Evolutionary conservation across 2,888 invertebrate species (phyloP), one percentile per base, ranked within the genome.

Genomic region (Lacanobia oleracea): DNA sequence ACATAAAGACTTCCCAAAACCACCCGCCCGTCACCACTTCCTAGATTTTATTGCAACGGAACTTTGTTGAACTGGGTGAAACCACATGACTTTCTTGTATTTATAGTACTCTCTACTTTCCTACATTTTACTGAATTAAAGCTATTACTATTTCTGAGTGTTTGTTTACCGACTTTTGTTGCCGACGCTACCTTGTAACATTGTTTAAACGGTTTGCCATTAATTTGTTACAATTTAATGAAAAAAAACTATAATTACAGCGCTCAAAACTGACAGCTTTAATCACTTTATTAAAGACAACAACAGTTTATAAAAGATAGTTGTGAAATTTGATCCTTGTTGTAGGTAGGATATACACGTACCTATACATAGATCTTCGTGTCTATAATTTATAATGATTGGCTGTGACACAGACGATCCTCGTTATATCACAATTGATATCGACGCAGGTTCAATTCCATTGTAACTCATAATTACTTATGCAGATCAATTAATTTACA

Each of bases 361-460:
- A 27, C 27, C 27, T 27, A 27, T 3, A 27, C 3, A 27, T 27
- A 27, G 27, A 27, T 68, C 56, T 77, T 79, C 81, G 84, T 83
- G 82, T 16, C 9, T 53, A 64, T 83, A 83, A 82, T 82, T 69
- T 27, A 61, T 50, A 21, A 16, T 80, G 60, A 80, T 81, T 80
- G 61, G 18, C 62, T 71, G 57, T 53, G 67, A 71, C 72, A 63
- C 60, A 33, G 71, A 33, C 54, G n/a, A 53, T 33, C 33, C 27
- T 21, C 10, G 45, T 64, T 64, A 33, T 57, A 61, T 57, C 21
- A 77, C 56, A 73, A 77, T 67, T 63, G 63, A 45, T 69, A 67
- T n/a, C 21, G 50, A 64, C 72, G 67, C 45, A 50, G 54, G 40
- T 61, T 18, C 50, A 62, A 62, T 77, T 69, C 77, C 51, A 76